Conservation (phyloP, 2,113 vertebrate genomes). For the Enhydra lutris region DNA sequence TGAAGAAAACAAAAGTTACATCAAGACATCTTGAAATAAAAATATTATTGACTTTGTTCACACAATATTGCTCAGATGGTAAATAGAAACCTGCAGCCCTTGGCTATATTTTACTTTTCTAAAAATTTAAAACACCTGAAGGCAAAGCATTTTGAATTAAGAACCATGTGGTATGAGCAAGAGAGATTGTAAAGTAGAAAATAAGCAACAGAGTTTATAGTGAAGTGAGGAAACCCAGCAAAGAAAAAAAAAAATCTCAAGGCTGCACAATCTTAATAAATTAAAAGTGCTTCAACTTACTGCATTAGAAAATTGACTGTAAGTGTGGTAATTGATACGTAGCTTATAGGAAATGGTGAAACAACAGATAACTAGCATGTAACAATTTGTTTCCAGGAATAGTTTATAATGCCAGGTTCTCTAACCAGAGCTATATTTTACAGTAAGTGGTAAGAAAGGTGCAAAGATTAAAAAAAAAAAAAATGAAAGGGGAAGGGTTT, state of each 20-base stretch:
- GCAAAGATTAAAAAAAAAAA: neutral
- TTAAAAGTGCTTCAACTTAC: neutral
- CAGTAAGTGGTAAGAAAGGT: neutral
- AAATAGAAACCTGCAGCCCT: neutral
- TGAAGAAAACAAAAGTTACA: neutral
- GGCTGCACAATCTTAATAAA: neutral
- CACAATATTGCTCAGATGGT: neutral
- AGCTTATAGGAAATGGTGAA: neutral
- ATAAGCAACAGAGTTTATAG: neutral
- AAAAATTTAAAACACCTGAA: neutral
- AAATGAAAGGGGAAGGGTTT: neutral
- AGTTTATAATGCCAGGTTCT: neutral
- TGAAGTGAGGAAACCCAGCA: neutral
- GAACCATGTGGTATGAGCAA: neutral
- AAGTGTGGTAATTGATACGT: neutral
- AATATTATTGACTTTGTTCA: neutral
- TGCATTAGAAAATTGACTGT: neutral
- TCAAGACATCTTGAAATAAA: neutral
- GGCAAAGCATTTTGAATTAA: neutral
- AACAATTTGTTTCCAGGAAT: neutral
- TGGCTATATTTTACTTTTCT: neutral
- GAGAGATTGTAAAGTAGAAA: neutral
- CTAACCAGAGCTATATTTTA: neutral
- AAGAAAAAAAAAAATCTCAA: neutral
- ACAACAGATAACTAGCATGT: neutral